Evolutionary conservation across 2,113 vertebrate genomes (phyloP).

Genomic region (Melanocharis versteri): DNA sequence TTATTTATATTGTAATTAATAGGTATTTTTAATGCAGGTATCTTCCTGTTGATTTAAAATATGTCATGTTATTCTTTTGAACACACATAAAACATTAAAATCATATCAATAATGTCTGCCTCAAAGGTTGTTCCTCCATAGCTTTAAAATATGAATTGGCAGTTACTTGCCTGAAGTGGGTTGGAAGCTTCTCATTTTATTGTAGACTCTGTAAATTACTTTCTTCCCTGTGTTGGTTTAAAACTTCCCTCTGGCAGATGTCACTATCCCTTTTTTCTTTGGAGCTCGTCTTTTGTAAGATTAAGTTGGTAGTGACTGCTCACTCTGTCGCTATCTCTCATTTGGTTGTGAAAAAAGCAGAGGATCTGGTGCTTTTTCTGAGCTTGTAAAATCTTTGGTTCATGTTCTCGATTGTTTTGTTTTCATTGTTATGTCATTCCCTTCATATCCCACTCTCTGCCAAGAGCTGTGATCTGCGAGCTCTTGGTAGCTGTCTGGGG

Average conservation of each 20-base stretch:
- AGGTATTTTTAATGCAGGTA: background rate
- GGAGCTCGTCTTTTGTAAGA: accelerated
- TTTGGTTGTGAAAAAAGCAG: background rate
- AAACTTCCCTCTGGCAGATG: background rate
- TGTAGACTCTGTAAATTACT: background rate
- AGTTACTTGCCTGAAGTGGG: background rate
- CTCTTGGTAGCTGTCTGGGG: conserved; percentile 11
- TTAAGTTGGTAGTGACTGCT: background rate
- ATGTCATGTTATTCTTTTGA: background rate
- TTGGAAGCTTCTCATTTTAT: background rate
- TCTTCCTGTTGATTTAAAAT: background rate
- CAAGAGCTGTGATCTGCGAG: background rate
- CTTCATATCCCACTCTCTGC: background rate
- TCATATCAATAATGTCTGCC: background rate
- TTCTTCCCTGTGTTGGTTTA: background rate
- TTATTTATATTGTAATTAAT: background rate
- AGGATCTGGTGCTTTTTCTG: background rate
- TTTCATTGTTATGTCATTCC: conserved; percentile 22
- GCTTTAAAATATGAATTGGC: background rate
- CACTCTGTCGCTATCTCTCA: background rate
- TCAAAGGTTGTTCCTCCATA: background rate
- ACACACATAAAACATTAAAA: background rate
- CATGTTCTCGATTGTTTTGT: background rate
- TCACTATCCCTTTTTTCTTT: background rate
- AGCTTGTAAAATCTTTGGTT: background rate